A percentile compares a stretch with the other conserved stretches of the same genome.
phyloP scores from a whole-genome alignment of 2,797 vertebrate genomes.

The Calcarius lapponicus region DNA sequence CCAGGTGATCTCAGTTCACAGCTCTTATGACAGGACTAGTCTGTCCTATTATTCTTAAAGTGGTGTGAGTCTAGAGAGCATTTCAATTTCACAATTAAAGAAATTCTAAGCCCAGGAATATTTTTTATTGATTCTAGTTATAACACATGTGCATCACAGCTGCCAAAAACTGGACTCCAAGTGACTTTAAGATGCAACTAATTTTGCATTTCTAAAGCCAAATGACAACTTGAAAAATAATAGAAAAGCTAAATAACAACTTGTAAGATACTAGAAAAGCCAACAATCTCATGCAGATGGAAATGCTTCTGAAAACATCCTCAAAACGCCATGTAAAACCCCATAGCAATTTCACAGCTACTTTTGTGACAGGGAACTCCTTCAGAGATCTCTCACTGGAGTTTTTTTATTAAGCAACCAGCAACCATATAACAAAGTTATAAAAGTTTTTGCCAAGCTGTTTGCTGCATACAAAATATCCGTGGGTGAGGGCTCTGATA shows the following conservation, averaged over 20 bases:
- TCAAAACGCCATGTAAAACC: constrained; percentile 27
- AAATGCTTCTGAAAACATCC: constrained; percentile 50
- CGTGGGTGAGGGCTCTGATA: background rate
- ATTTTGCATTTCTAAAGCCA: constrained; percentile 7
- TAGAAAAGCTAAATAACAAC: background rate
- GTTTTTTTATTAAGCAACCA: background rate
- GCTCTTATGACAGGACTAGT: background rate
- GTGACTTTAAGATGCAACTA: constrained; percentile 1
- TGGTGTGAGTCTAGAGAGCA: background rate
- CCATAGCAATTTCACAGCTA: constrained; percentile 30
- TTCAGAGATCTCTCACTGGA: too few species aligned
- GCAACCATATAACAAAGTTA: background rate
- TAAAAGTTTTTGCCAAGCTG: background rate
- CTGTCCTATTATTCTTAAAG: background rate
- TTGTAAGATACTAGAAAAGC: background rate
- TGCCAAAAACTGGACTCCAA: constrained; percentile 36
- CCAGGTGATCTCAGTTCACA: background rate
- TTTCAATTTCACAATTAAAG: background rate
- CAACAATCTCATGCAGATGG: background rate
- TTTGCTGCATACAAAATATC: background rate
- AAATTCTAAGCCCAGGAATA: background rate
- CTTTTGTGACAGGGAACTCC: background rate
- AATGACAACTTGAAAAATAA: constrained; percentile 26
- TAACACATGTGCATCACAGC: constrained; percentile 22
- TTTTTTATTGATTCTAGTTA: constrained; percentile 19